Conservation (phyloP, 2,113 vertebrate species). For the Centropus unirufus region DNA sequence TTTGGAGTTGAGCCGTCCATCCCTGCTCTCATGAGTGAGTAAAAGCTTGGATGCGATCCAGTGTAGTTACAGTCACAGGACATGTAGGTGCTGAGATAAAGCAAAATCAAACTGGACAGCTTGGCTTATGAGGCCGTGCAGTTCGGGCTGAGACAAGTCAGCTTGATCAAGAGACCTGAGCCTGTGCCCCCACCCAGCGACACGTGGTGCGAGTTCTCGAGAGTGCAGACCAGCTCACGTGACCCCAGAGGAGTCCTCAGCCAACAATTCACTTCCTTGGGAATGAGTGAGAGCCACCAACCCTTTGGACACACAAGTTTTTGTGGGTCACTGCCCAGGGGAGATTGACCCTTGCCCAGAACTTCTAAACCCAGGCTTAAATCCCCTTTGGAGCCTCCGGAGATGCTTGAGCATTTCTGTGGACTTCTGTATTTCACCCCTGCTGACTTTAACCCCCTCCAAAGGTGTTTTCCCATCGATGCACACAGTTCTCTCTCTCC, state of each 20-base stretch:
- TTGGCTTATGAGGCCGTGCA: fast-evolving
- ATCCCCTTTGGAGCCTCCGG: not conserved
- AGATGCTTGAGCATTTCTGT: fast-evolving
- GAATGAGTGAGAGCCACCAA: not conserved
- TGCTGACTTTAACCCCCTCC: not conserved
- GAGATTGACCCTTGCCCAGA: conserved; percentile 14
- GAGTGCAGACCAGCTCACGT: not conserved
- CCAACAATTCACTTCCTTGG: not conserved
- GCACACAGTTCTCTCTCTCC: not conserved
- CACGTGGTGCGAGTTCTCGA: not conserved
- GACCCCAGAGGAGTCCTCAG: not conserved
- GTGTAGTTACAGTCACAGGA: not conserved
- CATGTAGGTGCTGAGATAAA: not conserved
- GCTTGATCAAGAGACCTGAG: not conserved
- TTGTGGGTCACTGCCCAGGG: not conserved
- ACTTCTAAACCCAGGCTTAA: not conserved
- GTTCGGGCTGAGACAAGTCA: no score
- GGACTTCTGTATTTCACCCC: not conserved
- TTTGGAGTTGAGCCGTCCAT: not conserved
- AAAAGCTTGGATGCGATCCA: not conserved
- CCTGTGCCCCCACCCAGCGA: fast-evolving
- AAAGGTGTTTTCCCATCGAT: not conserved
- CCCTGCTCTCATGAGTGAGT: not conserved
- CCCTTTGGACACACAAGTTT: not conserved
- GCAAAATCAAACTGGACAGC: not conserved